Evolutionary conservation across 92 coral and sea anemone genomes (phyloP).

Genomic region (Phymanthus crucifer): DNA sequence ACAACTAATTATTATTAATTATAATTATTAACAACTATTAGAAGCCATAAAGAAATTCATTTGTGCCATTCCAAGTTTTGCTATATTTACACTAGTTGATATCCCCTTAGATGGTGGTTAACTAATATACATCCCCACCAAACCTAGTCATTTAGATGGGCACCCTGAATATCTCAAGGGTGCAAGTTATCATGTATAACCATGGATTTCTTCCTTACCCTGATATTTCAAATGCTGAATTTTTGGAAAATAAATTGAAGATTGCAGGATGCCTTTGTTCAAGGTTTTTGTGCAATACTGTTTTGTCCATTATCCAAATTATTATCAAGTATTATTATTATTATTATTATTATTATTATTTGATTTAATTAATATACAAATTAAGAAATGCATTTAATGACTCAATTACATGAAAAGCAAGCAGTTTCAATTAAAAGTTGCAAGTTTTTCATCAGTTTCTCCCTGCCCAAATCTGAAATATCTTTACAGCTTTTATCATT

Average conservation of each 20-base stretch:
- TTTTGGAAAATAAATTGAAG: not conserved
- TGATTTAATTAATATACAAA: not conserved
- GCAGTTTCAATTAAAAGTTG: not conserved
- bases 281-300: not conserved
- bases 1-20: too few relatives aligned
- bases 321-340: not conserved
- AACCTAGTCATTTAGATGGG: not conserved
- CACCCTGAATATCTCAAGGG: not conserved
- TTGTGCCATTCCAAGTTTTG: not conserved
- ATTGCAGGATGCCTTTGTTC: not conserved
- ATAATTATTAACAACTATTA: too few relatives aligned
- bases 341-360: too few relatives aligned
- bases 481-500: not conserved
- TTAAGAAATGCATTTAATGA: not conserved
- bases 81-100: not conserved
- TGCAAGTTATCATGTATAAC: not conserved
- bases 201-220: not conserved
- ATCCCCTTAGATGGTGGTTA: not conserved
- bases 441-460: not conserved
- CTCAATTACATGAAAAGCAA: not conserved
- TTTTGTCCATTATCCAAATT: not conserved
- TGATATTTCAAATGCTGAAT: not conserved
- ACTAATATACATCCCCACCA: not conserved
- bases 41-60: not conserved
- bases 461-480: not conserved